Base-by-base conservation (phyloP, 2,797 vertebrate species). In the Spheniscus humboldti region DNA sequence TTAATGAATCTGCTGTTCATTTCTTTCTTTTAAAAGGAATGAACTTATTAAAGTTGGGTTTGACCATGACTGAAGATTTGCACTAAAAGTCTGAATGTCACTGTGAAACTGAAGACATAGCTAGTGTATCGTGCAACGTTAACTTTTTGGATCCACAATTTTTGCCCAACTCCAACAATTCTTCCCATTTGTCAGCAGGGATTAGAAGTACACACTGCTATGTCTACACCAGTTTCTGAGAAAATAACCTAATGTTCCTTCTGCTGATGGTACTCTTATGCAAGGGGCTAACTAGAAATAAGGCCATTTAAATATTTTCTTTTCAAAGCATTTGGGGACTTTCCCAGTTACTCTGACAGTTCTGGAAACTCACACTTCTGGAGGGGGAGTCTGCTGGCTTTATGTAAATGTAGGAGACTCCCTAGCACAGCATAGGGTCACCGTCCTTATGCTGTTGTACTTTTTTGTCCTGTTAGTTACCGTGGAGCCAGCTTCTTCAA, bases 91-190 rank as follows among this genome's bases (percentile, higher is more conserved):
- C 48, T 63, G 35, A 62, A 56, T 55, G 56, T 68, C 60, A 33
- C 62, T 45, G 16, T 74, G 37, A 66, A 73, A 66, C 31, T 53
- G 48, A 76, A 76, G 55, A 41, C 17, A 55, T 25, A 62, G 62
- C 47, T 62, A 39, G 24, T 1, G 1, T 47, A 35, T 48, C 4
- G 1, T 69, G n/a, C 25, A 31, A 43, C 1, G 0, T 62, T 47
- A 47, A 35, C 48, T 69, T 63, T 19, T 31, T 56, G 35, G 25
- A 35, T 55, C 27, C 47, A 20, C 11, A 11, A 5, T 13, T 56
- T 62, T 63, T 48, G 22, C 35, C 24, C 31, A 63, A 9, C 25
- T 63, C 19, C 41, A 82, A 28, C 15, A 35, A 22, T 63, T 76
- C 33, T 71, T 69, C 22, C 30, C 25, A 17, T 48, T 68, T 30